These are phyloP conservation scores for Sparus aurata DNA, from an alignment of 2,797 vertebrate genomes.

Conservation along the genomic window DNA sequence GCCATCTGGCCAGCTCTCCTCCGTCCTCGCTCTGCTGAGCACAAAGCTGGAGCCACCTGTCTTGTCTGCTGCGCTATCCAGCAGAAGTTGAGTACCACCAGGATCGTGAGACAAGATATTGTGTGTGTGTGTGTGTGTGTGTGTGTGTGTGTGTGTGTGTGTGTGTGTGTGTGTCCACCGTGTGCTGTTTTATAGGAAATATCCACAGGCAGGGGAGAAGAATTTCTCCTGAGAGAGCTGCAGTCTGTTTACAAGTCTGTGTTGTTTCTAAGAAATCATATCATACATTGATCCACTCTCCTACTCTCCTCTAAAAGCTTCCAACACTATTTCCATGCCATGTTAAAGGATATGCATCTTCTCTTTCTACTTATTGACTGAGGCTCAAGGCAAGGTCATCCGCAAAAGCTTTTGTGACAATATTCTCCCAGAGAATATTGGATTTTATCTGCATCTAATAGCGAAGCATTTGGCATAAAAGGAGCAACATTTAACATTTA, in stretches of 20 bases:
- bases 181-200: conserved; percentile 23
- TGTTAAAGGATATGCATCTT: conserved; percentile 65
- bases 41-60: conserved; percentile 75
- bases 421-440: conserved; percentile 70
- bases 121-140: conserved; percentile 43
- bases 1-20: conserved; percentile 79
- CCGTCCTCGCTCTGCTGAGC: conserved; percentile 76
- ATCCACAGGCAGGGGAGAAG: conserved; percentile 18
- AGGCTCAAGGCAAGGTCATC: conserved; percentile 68
- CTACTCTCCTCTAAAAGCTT: conserved; percentile 51
- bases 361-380: conserved; percentile 69
- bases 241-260: conserved; percentile 36
- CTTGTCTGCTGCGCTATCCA: conserved; percentile 66
- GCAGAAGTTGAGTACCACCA: conserved; percentile 54
- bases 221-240: conserved; percentile 37
- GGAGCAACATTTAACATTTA: conserved; percentile 56
- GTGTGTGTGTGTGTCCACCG: conserved; percentile 37
- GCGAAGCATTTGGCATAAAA: conserved; percentile 65
- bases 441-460: conserved; percentile 71
- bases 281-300: conserved; percentile 36
- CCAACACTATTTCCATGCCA: conserved; percentile 46
- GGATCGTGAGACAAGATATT: conserved; percentile 61
- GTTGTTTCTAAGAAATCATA: conserved; percentile 34
- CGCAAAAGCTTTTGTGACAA: conserved; percentile 65
- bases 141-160: conserved; percentile 29